Base-by-base conservation (phyloP, 2,888 invertebrate genomes). In the Drosophila phalerata region DNA sequence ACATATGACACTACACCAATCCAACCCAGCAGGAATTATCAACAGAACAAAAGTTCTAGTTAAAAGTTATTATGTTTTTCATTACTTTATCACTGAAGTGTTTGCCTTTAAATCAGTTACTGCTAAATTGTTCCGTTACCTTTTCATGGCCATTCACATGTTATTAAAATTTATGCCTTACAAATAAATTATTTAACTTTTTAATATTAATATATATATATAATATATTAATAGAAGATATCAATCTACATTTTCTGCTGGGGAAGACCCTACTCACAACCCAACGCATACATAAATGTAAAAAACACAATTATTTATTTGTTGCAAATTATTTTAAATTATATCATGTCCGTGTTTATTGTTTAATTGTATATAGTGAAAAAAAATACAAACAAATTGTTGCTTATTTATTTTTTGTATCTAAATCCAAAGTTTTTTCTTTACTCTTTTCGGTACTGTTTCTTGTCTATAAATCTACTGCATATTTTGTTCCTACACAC, bases 401-500 rank as follows among this genome's bases (percentile, higher is more conserved):
- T 63, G 69, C 71, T 79, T 76, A 56, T 40, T 68, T 66, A 51
- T 49, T 57, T 52, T 56, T 48, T 65, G 86, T 78, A 73, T 80
- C 88, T 85, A 84, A 84, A 88, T 83, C 76, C 73, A 80, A 74
- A 73, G 65, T 88, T 78, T 76, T 86, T 81, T 88, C 85, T 88
- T 77, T 85, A 81, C 82, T 84, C 80, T 85, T 85, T 85, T 88
- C 87, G 85, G 85, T 88, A 73, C 77, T 72, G 74, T 81, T 74
- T 68, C 69, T 74, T 76, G 64, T 78, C 81, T 73, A 72, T 62
- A 60, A 74, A 65, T 60, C 61, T 67, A 81, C 81, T 78, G 81
- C 85, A 79, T 87, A 81, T 72, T 81, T 87, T 74, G 85, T 87
- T 87, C 53, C 56, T 72, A 78, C 77, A 84, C 73, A 79, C 79